Conservation (phyloP, 2,113 vertebrate genomes). For the Corythaixoides concolor region DNA sequence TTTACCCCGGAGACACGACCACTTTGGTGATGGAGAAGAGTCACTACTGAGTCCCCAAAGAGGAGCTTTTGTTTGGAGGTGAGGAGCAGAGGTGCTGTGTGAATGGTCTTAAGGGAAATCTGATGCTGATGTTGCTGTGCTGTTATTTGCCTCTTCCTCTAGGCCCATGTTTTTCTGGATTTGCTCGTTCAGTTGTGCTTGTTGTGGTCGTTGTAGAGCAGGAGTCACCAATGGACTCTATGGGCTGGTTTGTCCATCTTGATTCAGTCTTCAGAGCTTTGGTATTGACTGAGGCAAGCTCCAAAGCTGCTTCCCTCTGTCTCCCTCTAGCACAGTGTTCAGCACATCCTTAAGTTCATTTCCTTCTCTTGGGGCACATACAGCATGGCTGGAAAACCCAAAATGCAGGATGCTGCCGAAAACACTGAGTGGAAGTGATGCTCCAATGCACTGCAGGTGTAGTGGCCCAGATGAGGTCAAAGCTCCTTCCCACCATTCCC, state of each 20-base stretch:
- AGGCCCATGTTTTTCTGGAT: not conserved
- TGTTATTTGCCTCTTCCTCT: not conserved
- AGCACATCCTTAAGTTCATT: not conserved
- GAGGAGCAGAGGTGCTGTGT: not conserved
- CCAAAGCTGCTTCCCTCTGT: not conserved
- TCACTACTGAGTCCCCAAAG: not conserved
- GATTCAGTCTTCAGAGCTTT: not conserved
- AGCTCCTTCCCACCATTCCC: accelerated
- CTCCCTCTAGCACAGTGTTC: accelerated
- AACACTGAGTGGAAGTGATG: not conserved
- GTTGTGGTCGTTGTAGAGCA: not conserved
- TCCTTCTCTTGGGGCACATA: accelerated
- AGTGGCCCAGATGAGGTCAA: not conserved
- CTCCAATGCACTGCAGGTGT: accelerated
- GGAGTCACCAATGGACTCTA: not conserved
- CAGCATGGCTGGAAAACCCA: not conserved
- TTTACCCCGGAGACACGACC: not conserved
- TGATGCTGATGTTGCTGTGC: too few relatives aligned
- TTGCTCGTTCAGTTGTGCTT: not conserved
- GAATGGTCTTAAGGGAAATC: not conserved
- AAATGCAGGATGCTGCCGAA: accelerated
- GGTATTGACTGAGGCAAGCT: not conserved
- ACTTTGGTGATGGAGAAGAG: not conserved
- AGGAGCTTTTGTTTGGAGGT: not conserved
- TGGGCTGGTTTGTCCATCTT: not conserved